phyloP scores from a whole-genome alignment of 2,113 vertebrate genomes.

The Seriola dumerili region DNA sequence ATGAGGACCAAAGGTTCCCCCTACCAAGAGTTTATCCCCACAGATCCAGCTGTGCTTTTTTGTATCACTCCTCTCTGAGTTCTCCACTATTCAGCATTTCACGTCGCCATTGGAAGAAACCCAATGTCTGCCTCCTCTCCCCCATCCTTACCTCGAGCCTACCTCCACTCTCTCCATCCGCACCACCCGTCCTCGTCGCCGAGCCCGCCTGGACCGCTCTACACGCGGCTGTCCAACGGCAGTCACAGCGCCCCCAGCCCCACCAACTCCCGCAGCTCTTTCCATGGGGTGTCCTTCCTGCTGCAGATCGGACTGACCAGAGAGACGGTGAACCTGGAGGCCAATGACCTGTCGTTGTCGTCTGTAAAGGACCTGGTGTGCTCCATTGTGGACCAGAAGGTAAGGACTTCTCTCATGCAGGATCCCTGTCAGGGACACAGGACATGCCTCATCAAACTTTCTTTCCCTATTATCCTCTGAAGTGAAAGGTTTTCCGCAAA shows the following conservation, averaged over 20 bases:
- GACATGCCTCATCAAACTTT: background rate
- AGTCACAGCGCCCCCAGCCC: constrained; percentile 92
- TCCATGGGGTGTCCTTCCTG: constrained; percentile 94
- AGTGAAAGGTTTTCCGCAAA: background rate
- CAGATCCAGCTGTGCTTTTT: constrained; percentile 17
- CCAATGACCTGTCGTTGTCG: constrained; percentile 93
- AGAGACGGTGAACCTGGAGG: constrained; percentile 96
- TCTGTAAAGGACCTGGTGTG: constrained; percentile 96
- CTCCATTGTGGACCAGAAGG: constrained; percentile 99
- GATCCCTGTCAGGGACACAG: background rate
- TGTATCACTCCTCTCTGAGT: constrained; percentile 40
- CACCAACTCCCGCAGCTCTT: constrained; percentile 92
- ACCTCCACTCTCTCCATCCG: constrained; percentile 87
- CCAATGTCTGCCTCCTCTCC: constrained; percentile 98
- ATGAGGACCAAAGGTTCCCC: constrained; percentile 53
- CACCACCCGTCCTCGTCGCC: constrained; percentile 89
- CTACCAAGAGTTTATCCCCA: background rate
- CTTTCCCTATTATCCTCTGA: background rate
- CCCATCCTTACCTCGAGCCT: constrained; percentile 93
- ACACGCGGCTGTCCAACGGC: constrained; percentile 94
- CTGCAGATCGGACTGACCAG: constrained; percentile 97
- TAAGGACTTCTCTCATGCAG: constrained; percentile 66
- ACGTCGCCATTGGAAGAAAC: constrained; percentile 84
- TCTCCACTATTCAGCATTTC: constrained; percentile 58
- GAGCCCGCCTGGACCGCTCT: constrained; percentile 89